These are phyloP conservation scores for Corydoras sp. DNA, from an alignment of 2,113 vertebrate species.

Conservation along the genomic window DNA sequence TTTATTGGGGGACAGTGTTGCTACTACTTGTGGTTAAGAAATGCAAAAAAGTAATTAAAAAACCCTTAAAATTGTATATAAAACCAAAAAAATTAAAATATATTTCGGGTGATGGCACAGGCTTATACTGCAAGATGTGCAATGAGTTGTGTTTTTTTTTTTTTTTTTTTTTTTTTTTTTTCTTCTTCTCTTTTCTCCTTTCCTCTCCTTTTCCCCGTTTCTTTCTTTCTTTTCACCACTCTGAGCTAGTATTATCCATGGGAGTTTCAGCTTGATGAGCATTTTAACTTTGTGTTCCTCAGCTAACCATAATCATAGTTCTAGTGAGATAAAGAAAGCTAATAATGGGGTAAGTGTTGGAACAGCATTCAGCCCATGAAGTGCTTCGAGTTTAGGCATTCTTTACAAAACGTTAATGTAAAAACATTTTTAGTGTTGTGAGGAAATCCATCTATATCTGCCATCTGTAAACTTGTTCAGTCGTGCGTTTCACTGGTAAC, in stretches of 20 bases:
- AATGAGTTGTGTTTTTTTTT: too few relatives aligned
- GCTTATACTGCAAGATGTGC: too few relatives aligned
- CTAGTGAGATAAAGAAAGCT: constrained; percentile 1
- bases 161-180: background rate
- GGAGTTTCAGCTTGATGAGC: constrained; percentile 13
- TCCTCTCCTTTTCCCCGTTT: background rate
- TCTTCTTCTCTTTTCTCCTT: background rate
- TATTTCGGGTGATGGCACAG: too few relatives aligned
- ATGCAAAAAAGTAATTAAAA: constrained; percentile 24
- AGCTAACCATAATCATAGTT: constrained; percentile 3
- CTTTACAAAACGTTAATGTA: too few relatives aligned
- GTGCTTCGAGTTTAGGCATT: constrained; percentile 1
- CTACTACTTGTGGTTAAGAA: constrained; percentile 21
- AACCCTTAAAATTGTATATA: constrained; percentile 33
- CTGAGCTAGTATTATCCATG: constrained; percentile 39
- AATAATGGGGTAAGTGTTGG: background rate
- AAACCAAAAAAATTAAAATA: background rate
- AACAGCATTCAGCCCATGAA: too few relatives aligned
- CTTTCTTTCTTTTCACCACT: constrained; percentile 7
- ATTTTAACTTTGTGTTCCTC: constrained; percentile 10
- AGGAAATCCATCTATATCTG: background rate
- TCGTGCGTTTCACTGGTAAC: background rate
- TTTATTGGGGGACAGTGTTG: constrained; percentile 5
- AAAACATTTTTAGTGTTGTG: constrained; percentile 8
- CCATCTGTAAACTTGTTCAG: background rate